Base-by-base conservation (phyloP, 2,888 invertebrate genomes). In the Geotrupes spiniger region DNA sequence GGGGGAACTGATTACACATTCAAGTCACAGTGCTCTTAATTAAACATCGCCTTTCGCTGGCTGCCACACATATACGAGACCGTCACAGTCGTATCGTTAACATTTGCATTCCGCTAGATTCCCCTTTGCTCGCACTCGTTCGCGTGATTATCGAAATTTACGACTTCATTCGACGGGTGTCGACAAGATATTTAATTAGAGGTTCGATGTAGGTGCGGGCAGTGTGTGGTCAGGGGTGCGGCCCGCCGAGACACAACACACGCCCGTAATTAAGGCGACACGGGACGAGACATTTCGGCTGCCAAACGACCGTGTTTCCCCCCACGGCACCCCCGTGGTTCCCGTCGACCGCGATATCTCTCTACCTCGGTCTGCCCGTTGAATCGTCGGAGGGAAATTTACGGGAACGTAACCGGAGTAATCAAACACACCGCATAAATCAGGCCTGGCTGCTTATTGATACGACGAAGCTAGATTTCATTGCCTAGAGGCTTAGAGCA, bases 121-220 rank as follows among this genome's bases (percentile, higher is more conserved):
- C 52, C 49, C 49, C 49, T 39, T 28, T 21, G 6, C 21, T 41
- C 33, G 44, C 40, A 49, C 54, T 58, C 58, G 62, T 63, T 62
- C 58, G 59, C 62, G 62, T 62, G 59, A 61, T 62, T 63, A 59
- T 54, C 53, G 56, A 60, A 66, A 68, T 68, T 66, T 68, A 68
- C 64, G 64, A 60, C 65, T 68, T 63, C 64, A 66, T 66, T 65
- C 62, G 62, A 61, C 55, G 4, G 61, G 61, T 66, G 68, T 68
- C 64, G 65, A 68, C 66, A 65, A 63, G 68, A 65, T 63, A 66
- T 66, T 68, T 68, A 66, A 66, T 68, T 68, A 68, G 68, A 62
- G 64, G 63, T 62, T 62, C 59, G 63, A 61, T 64, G 64, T 65
- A 65, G 65, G 65, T 65, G 65, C 65, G 65, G 65, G 54, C 62